Conservation (phyloP, 2,888 invertebrate species). For the Orthonevra nobilis region DNA sequence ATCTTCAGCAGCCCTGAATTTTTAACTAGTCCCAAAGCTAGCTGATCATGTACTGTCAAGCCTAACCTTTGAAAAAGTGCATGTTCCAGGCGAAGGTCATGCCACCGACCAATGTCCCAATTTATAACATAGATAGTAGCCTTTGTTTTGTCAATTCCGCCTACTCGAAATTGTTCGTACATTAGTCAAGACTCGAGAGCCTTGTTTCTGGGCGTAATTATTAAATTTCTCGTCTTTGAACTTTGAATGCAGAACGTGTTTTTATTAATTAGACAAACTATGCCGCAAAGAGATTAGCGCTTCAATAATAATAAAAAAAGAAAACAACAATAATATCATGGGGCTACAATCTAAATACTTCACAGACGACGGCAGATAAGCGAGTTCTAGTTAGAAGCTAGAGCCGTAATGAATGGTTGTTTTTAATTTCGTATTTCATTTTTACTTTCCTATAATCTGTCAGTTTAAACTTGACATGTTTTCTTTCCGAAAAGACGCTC, state of each 20-base stretch:
- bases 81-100: too few relatives aligned
- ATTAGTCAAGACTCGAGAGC: too few relatives aligned
- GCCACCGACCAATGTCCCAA: too few relatives aligned
- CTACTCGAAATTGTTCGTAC: too few relatives aligned
- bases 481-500: neutral
- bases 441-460: constrained; percentile 7
- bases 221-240: constrained; percentile 24
- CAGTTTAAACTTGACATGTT: constrained; percentile 11
- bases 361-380: constrained; percentile 48
- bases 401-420: constrained; percentile 13
- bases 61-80: too few relatives aligned
- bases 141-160: too few relatives aligned
- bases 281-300: constrained; percentile 40
- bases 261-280: neutral
- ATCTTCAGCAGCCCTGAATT: too few relatives aligned
- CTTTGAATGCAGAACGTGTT: constrained; percentile 30
- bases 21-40: too few relatives aligned
- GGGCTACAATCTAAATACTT: constrained; percentile 40
- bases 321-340: constrained; percentile 7
- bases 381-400: constrained; percentile 8
- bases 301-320: constrained; percentile 16
- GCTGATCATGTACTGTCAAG: too few relatives aligned
- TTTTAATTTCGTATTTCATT: neutral
- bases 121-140: too few relatives aligned
- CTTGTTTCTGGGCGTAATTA: constrained; percentile 32